Conservation (phyloP, 2,113 vertebrate genomes). For the Grammomys dolichurus region DNA sequence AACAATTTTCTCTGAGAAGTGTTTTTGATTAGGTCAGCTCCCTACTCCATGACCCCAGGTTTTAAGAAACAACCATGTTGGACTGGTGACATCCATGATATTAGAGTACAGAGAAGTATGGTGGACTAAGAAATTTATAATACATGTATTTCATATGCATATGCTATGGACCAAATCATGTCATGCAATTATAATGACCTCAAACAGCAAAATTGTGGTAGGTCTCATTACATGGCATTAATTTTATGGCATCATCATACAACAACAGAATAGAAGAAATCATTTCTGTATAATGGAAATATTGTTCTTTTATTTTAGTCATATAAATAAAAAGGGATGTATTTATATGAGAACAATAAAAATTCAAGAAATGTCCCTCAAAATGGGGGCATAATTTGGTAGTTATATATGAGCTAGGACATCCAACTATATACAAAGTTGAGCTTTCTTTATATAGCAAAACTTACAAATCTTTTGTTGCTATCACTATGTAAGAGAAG, state of each 20-base stretch:
- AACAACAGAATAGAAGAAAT: not conserved
- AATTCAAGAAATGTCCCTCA: not conserved
- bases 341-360: not conserved
- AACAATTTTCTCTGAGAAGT: constrained; percentile 53
- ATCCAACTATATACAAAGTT: constrained; percentile 36
- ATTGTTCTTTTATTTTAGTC: not conserved
- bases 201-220: constrained; percentile 1
- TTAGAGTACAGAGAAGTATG: constrained; percentile 26
- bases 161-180: not conserved
- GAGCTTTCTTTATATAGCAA: constrained; percentile 60
- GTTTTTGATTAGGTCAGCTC: constrained; percentile 48
- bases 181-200: not conserved
- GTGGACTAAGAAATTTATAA: not conserved
- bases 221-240: not conserved
- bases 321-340: not conserved
- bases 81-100: not conserved
- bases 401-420: constrained; percentile 27
- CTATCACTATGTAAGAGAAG: constrained; percentile 44
- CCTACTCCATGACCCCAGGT: constrained; percentile 18
- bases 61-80: constrained; percentile 42
- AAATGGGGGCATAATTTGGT: not conserved
- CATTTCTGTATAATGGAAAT: not conserved
- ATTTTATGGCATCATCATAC: not conserved
- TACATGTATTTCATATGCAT: not conserved
- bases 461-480: constrained; percentile 58